Base-by-base conservation (phyloP, 1,140 invertebrate genomes). In the Drosophila mojavensis region DNA sequence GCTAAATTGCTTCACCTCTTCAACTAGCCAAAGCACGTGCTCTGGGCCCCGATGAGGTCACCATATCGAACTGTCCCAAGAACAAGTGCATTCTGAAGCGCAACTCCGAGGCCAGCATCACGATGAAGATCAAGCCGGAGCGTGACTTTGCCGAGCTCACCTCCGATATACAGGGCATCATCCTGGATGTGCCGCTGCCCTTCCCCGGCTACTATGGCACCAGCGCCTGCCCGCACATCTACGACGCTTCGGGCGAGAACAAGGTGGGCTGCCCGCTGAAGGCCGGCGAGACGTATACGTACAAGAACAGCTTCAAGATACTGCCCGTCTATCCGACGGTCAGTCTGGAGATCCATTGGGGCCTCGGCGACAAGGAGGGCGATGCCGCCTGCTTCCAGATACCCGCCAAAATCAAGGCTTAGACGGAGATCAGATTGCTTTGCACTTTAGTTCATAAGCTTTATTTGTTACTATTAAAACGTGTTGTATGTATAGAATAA, bases 121-220 rank as follows among this genome's bases (percentile, higher is more conserved):
- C 93, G 20, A 93, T 95, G 45, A 94, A 92, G 58, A 94, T 96
- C 36, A 93, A 90, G 41, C 94, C 95, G 72, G 92, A 93, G 3
- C 80, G 88, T 5, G 93, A 95, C 58, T 81, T 94, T 13, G 71
- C 91, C 11, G 90, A 72, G 1, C 43, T 95, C 39, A 93, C 50
- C 3, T 95, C 94, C n/a, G 90, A 92, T 5, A 96, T 96, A 2
- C 88, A 89, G 65, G 96, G 95, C 0, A 91, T 93, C 1, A 93
- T 96, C 13, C 77, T 94, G 5, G 94, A 94, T 1, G 81, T 96
- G 4, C 92, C 94, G 0, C 81, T 97, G 59, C 96, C 96, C 0
- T 97, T 96, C 84, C 91, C 96, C 6, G 96, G 96, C 30, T 95
- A 96, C 1, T 95, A 97, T 76, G 95, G 95, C n/a, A 94, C 93